phyloP scores from a whole-genome alignment of 2,113 vertebrate species.

The Beaufortia kweichowensis region DNA sequence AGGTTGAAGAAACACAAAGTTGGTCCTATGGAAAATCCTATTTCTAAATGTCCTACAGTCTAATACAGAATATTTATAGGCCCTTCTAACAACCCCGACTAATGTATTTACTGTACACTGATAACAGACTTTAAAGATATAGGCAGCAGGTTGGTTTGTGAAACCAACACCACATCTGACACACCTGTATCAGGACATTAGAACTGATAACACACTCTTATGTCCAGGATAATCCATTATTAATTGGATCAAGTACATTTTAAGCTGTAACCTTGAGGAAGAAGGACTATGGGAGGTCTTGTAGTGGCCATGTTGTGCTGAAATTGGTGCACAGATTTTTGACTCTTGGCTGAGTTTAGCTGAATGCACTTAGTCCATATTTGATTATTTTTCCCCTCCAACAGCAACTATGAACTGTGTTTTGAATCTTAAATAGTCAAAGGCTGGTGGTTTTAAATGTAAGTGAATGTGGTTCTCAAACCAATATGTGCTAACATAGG shows the following conservation, averaged over 20 bases:
- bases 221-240: conserved; percentile 33
- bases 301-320: conserved; percentile 19
- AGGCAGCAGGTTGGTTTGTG: not conserved
- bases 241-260: conserved; percentile 46
- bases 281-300: conserved; percentile 7
- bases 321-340: not conserved
- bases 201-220: conserved; percentile 19
- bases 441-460: not conserved
- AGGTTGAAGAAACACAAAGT: no score
- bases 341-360: conserved; percentile 35
- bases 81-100: not conserved
- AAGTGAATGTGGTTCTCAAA: no score
- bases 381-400: conserved; percentile 33
- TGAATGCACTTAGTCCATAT: conserved; percentile 37
- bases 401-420: conserved; percentile 22
- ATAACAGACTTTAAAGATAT: conserved; percentile 16
- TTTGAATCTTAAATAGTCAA: conserved; percentile 32
- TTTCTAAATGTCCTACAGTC: no score
- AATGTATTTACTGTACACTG: not conserved
- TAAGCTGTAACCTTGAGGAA: conserved; percentile 37
- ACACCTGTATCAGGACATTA: conserved; percentile 12
- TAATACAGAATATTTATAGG: not conserved
- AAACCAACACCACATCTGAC: conserved; percentile 2
- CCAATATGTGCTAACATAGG: no score
- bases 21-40: no score